Evolutionary conservation across 1,140 invertebrate species (phyloP).

Genomic region (Colletes gigas): DNA sequence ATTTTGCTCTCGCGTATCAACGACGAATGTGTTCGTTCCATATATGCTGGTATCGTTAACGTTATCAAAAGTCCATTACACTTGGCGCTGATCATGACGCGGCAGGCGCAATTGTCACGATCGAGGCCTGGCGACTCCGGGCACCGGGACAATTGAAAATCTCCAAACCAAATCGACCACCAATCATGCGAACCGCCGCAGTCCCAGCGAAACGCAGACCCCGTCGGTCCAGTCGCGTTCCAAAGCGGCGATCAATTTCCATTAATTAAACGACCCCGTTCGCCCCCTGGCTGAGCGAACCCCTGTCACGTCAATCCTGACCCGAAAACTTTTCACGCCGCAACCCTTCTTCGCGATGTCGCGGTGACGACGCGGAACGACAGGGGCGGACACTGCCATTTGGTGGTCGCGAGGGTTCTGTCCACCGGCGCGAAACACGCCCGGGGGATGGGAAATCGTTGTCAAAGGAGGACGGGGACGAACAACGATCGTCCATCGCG

Average conservation of each 20-base stretch:
- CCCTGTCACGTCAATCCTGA: conserved; percentile 39
- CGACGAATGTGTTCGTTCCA: too few species aligned
- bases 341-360: conserved; percentile 52
- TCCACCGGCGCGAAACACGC: conserved; percentile 29
- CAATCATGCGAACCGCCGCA: neutral
- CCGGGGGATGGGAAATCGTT: neutral
- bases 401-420: conserved; percentile 23
- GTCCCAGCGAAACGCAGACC: neutral
- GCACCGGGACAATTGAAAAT: conserved; percentile 5
- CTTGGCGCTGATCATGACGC: neutral
- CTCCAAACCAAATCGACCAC: conserved; percentile 14
- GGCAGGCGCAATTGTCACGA: neutral
- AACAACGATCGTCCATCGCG: conserved; percentile 48
- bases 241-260: conserved; percentile 34
- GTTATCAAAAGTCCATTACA: too few species aligned
- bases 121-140: neutral
- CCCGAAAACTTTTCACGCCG: conserved; percentile 50
- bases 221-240: neutral
- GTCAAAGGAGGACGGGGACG: conserved; percentile 2
- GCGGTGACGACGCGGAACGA: conserved; percentile 47
- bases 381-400: conserved; percentile 29
- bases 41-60: too few species aligned
- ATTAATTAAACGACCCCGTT: conserved; percentile 32
- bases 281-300: neutral
- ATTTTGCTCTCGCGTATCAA: too few species aligned